Base-by-base conservation (phyloP, 2,113 vertebrate genomes). In the Alectura lathami region DNA sequence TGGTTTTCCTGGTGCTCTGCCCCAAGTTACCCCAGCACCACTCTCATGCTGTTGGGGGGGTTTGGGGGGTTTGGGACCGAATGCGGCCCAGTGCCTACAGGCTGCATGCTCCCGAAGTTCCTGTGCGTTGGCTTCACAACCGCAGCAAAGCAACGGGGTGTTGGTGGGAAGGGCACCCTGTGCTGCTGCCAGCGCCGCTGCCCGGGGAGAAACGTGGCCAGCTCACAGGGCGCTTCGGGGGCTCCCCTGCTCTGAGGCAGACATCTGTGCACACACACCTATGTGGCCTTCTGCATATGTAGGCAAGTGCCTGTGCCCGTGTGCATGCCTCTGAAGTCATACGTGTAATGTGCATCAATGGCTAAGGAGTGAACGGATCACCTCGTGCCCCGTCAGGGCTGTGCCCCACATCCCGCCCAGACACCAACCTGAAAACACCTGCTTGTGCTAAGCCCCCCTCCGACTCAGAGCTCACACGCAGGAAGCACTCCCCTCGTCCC, bases 201-300 rank as follows among this genome's bases (percentile, higher is more conserved):
- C 43, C 23, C 24, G 0, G 20, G 24, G 53, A 38, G 17, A n/a
- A n/a, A 68, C 62, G 6, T 0, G 7, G 29, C 34, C 32, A 3
- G 5, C 80, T 50, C 5, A 0, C 79, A 15, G 2, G 0, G 18
- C 1, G 1, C 32, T 18, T 4, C 1, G 26, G 27, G 40, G 20
- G 4, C 36, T 23, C 81, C 13, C 43, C 17, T 29, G 2, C 68
- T 18, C 67, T 4, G 42, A 45, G 62, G 13, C 0, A 36, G 48
- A 34, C 53, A 68, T 36, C 3, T 42, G 24, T 6, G 7, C 3
- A 53, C 21, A 24, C 27, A 8, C n/a, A n/a, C n/a, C n/a, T n/a
- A n/a, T n/a, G n/a, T n/a, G n/a, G n/a, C n/a, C n/a, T n/a, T n/a
- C n/a, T n/a, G n/a, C n/a, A n/a, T n/a, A n/a, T n/a, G n/a, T n/a